Evolutionary conservation across 64 coral and sea anemone genomes (phyloP), one percentile per base, ranked within the genome.

Genomic region (Pocillopora damicornis): DNA sequence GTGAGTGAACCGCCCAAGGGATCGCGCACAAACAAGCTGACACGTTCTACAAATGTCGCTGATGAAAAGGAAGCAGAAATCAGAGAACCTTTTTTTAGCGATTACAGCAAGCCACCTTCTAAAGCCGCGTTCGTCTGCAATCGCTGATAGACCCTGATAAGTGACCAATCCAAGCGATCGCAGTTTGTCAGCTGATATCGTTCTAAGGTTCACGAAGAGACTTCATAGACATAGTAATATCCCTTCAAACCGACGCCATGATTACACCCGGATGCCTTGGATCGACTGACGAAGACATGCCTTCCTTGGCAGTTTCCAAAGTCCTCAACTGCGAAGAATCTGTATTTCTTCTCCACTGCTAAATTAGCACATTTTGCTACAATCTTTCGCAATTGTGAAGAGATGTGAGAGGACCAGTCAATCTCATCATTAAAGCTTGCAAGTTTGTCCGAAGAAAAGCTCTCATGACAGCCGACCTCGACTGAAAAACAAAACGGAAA

Each of bases 231-330:
- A 67, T 45, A 83, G 63, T 42, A 83, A 69, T 66, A 11, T 10
- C 68, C 51, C 11, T 45, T 18, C 14, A 83, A 68, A 23, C 80
- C 80, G 61, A 83, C 80, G n/a, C 80, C 80, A 22, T 51, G 71
- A 83, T 83, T 83, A 12, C 80, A 83, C 26, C 62, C 0, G 0
- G 15, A 68, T 37, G 63, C 25, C 61, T 69, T 69, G 8, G 36
- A 9, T 83, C 37, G 62, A 69, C 62, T 17, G 0, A 36, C 20
- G 13, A 36, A 83, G 13, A 25, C 8, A 14, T 45, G 34, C 61
- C 36, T 15, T 51, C 63, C 80, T 20, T 68, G 51, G 57, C 80
- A 83, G 20, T 83, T 83, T 83, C 80, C 80, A 69, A n/a, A 83
- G 80, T 68, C 30, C 45, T 83, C 80, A 8, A 83, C 7, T 45